phyloP scores from a whole-genome alignment of 2,113 vertebrate genomes.

The Peromyscus californicus region DNA sequence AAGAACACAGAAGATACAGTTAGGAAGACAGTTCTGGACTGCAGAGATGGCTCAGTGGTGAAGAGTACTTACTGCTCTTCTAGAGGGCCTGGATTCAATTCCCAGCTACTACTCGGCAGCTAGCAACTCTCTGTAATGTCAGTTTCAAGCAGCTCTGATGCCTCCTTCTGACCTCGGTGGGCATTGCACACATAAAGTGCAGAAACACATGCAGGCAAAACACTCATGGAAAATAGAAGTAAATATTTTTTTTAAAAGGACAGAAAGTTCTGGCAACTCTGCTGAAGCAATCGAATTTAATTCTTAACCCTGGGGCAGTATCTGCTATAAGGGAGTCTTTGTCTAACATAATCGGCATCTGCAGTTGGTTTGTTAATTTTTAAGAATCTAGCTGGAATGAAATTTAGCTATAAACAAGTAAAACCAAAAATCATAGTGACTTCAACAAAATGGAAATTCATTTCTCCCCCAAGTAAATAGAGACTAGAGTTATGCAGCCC shows the following conservation, averaged over 20 bases:
- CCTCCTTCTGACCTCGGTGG: neutral
- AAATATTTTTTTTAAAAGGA: neutral
- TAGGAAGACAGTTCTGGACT: neutral
- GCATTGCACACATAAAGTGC: neutral
- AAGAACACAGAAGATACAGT: neutral
- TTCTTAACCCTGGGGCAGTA: neutral
- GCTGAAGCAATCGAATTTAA: neutral
- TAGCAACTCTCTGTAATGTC: neutral
- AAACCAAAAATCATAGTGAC: conserved; percentile 18
- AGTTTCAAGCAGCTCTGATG: no score
- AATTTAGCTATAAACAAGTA: neutral
- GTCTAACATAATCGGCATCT: conserved; percentile 1
- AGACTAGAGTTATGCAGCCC: neutral
- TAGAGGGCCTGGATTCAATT: neutral
- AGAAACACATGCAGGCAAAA: neutral
- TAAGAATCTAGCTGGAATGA: neutral
- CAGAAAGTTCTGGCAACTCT: neutral
- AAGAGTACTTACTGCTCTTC: neutral
- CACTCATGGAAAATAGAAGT: neutral
- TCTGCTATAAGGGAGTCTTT: neutral
- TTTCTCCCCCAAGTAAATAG: neutral
- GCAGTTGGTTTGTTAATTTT: neutral
- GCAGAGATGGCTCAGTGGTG: neutral
- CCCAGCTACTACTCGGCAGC: neutral
- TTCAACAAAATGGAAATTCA: neutral